Percentiles rank a stretch among this genome's conserved stretches.
Conservation (phyloP, 2,888 invertebrate species). For the Nomada lathburiana region DNA sequence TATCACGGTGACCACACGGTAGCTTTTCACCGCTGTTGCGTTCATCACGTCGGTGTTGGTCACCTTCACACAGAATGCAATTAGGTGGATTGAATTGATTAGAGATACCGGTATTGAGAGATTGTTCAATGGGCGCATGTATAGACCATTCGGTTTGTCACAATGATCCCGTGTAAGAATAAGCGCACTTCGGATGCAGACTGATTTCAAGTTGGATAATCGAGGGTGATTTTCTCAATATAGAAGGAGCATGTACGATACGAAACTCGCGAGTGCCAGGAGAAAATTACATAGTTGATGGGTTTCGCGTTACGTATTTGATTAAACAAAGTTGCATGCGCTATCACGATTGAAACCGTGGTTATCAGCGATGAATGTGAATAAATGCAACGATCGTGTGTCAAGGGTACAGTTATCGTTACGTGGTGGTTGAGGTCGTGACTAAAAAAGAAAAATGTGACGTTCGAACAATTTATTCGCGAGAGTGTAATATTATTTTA, state of each 20-base stretch:
- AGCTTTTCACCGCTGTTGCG: slow-evolving; percentile 93
- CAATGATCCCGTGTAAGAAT: no score
- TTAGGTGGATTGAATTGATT: not conserved
- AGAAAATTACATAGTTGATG: slow-evolving; percentile 11
- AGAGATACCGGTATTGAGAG: not conserved
- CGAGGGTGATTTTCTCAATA: not conserved
- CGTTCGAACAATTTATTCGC: not conserved
- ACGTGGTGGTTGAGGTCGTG: not conserved
- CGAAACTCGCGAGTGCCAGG: slow-evolving; percentile 7
- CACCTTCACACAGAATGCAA: slow-evolving; percentile 47
- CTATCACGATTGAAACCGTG: slow-evolving; percentile 42
- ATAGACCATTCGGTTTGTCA: not conserved
- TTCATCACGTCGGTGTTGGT: slow-evolving; percentile 86
- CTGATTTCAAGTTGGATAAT: not conserved
- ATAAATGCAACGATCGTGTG: slow-evolving; percentile 34
- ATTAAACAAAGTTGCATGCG: slow-evolving; percentile 50
- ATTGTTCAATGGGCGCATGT: not conserved
- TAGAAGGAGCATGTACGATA: not conserved
- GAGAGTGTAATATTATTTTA: not conserved
- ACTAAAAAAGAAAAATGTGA: not conserved
- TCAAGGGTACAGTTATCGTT: slow-evolving; percentile 37
- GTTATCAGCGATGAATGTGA: slow-evolving; percentile 42
- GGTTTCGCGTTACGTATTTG: slow-evolving; percentile 4
- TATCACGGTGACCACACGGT: slow-evolving; percentile 93
- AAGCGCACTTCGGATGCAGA: not conserved